Evolutionary conservation across 2,888 invertebrate genomes (phyloP), one percentile per base, ranked within the genome.

Genomic region (Eupeodes latifasciatus): DNA sequence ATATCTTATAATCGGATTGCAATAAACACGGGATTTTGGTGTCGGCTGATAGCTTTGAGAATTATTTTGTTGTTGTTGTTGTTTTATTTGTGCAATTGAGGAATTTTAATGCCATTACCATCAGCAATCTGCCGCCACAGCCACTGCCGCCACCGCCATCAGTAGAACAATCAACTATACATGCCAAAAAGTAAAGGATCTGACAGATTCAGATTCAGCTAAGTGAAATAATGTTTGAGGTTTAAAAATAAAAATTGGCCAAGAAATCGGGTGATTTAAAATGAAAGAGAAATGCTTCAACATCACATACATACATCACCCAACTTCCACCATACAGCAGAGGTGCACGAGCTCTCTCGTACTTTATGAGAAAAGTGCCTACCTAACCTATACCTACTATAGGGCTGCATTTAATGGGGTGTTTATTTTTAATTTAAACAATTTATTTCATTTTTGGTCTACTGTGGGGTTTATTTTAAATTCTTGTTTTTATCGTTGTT

Each of bases 181-280:
- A 27, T 27, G 2, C 27, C 40, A 62, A 71, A 78, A 85, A 79
- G 44, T 19, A 64, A 64, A 49, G 12, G 14, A 49, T 66, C 75
- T 59, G 44, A 71, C 44, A 59, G 72, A 59, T 76, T 71, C 71
- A 59, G 76, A 81, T 64, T 76, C 66, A 27, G 59, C 77, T 67
- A 77, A 85, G 66, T 77, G 81, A 77, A 81, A 81, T 78, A 85
- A 78, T 74, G 72, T 72, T 74, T 77, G 72, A 81, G 85, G 77
- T 72, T 81, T 85, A 85, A 74, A 81, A 81, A 85, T 85, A 85
- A 85, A 59, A 85, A 67, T 78, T 85, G 85, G 85, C 85, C 57
- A 81, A 80, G 81, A 71, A 69, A 71, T 69, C 53, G 49, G 49
- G 11, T 67, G 67, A 36, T 61, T 53, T 67, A 44, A 66, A 74